phyloP scores from a whole-genome alignment of 2,888 invertebrate species.

The Ophion ellenae region DNA sequence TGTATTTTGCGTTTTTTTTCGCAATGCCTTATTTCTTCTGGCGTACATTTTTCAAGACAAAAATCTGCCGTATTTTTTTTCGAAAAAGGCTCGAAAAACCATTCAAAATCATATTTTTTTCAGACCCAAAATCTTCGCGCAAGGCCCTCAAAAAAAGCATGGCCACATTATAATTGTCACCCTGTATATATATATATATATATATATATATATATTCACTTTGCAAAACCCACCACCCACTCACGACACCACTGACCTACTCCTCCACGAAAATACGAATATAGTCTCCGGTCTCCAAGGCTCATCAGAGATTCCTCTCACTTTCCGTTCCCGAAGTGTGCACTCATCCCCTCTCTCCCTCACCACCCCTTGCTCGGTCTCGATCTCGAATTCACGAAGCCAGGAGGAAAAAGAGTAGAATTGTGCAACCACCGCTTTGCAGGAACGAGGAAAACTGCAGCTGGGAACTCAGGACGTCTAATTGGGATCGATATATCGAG shows the following conservation, averaged over 20 bases:
- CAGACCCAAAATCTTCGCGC: too few species aligned
- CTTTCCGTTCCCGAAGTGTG: neutral
- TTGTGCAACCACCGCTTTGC: conserved; percentile 40
- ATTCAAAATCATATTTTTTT: too few species aligned
- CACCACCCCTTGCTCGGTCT: neutral
- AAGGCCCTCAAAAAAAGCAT: too few species aligned
- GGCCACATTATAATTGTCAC: too few species aligned
- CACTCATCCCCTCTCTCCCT: conserved; percentile 16
- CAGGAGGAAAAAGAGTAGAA: conserved; percentile 21
- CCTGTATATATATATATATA: neutral
- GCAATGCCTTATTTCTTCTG: too few species aligned
- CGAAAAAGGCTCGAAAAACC: too few species aligned
- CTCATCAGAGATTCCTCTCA: conserved; percentile 50
- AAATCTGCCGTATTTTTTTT: too few species aligned
- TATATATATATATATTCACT: neutral
- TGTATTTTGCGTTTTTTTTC: too few species aligned
- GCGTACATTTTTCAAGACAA: too few species aligned
- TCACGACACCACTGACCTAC: conserved; percentile 69
- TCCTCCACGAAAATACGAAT: conserved; percentile 64
- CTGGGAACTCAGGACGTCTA: conserved; percentile 56
- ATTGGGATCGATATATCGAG: conserved; percentile 62
- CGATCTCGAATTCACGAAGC: neutral
- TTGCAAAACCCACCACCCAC: conserved; percentile 48
- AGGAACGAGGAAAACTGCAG: conserved; percentile 26
- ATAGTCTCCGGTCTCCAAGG: conserved; percentile 53